Evolutionary conservation across 2,113 vertebrate genomes (phyloP).

Genomic region (Bombycilla garrulus): DNA sequence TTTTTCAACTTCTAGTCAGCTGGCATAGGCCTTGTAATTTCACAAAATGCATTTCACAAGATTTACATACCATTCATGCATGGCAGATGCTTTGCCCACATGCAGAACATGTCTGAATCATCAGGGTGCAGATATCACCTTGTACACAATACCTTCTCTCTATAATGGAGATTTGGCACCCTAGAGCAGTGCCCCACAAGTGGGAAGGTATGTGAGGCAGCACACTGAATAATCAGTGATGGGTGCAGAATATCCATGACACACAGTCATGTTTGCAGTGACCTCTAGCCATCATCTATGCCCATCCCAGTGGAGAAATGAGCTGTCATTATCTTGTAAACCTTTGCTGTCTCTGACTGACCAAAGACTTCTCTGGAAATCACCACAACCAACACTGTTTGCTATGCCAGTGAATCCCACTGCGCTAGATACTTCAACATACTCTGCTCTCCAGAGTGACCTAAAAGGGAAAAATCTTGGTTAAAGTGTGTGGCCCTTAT

Average conservation of each 20-base stretch:
- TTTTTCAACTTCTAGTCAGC: background rate
- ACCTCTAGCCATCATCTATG: background rate
- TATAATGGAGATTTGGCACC: background rate
- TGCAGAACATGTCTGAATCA: background rate
- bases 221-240: background rate
- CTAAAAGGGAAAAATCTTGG: background rate
- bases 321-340: background rate
- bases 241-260: background rate
- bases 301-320: background rate
- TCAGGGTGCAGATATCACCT: background rate
- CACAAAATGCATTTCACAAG: background rate
- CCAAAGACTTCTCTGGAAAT: background rate
- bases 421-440: background rate
- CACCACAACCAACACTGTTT: background rate
- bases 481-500: background rate
- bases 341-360: background rate
- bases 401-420: background rate
- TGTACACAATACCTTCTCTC: background rate
- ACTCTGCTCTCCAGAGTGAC: background rate
- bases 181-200: fast-evolving
- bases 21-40: background rate
- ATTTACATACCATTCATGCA: background rate
- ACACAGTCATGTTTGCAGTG: background rate
- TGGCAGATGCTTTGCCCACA: background rate
- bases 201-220: background rate